Percentiles rank a stretch among this genome's conserved stretches.
These are phyloP conservation scores for Diaperis boleti DNA, from an alignment of 2,888 invertebrate species.

Conservation along the genomic window DNA sequence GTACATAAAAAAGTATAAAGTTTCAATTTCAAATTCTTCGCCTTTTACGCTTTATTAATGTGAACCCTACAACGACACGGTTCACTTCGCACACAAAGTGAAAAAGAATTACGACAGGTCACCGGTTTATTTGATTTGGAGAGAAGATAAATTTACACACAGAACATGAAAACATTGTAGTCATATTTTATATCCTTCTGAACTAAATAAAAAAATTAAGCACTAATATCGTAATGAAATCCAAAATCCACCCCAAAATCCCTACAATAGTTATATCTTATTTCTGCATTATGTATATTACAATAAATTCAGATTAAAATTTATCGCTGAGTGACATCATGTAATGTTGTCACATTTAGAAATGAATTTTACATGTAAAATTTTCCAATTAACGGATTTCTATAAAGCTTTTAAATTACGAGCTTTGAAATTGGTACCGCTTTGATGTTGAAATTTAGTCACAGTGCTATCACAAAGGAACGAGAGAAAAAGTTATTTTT, in stretches of 20 bases:
- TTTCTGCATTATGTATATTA: too few relatives aligned
- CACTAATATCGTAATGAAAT: conserved; percentile 14
- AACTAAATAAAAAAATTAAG: conserved; percentile 9
- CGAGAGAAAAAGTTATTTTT: background rate
- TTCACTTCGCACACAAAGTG: conserved; percentile 31
- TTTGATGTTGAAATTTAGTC: background rate
- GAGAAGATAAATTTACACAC: conserved; percentile 26
- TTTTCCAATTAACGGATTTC: background rate
- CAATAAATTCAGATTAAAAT: background rate
- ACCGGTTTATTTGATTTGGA: conserved; percentile 31
- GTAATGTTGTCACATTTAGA: background rate
- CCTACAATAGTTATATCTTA: too few relatives aligned
- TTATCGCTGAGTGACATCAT: background rate
- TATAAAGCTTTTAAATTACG: background rate
- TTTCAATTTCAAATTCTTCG: too few relatives aligned
- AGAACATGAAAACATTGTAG: too few relatives aligned
- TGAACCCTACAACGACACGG: conserved; percentile 30
- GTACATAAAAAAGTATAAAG: too few relatives aligned
- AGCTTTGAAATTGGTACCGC: background rate
- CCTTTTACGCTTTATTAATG: conserved; percentile 36
- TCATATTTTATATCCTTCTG: too few relatives aligned
- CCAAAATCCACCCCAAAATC: too few relatives aligned
- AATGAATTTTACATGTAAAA: background rate
- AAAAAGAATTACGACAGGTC: conserved; percentile 36
- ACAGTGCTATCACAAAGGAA: background rate